Conservation (phyloP, 2,888 invertebrate genomes). For the Adineta ricciae region DNA sequence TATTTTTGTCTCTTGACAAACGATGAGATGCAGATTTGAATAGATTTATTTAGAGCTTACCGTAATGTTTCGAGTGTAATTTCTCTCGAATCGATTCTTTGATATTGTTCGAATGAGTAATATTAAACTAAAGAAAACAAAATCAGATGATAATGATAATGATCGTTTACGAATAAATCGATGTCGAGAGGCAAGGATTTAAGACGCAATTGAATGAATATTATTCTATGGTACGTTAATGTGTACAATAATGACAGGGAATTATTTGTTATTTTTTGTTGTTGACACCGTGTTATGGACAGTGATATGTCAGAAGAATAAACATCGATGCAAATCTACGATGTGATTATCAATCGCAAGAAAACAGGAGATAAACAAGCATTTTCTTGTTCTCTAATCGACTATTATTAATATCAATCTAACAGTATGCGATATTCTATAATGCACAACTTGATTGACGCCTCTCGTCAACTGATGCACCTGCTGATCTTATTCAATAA, state of each 20-base stretch:
- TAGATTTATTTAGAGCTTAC: neutral
- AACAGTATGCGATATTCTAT: neutral
- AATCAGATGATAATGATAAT: neutral
- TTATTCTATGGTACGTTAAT: neutral
- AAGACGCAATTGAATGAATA: neutral
- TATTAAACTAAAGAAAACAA: neutral
- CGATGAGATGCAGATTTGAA: neutral
- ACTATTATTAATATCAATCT: neutral
- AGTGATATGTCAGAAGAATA: neutral
- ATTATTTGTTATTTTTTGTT: neutral
- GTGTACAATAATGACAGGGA: neutral
- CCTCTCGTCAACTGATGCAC: neutral
- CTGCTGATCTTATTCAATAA: neutral
- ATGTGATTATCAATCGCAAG: neutral
- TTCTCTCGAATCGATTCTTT: neutral
- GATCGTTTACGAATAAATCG: neutral
- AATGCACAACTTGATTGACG: neutral
- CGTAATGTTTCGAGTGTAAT: neutral
- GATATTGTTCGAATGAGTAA: neutral
- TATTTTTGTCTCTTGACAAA: neutral
- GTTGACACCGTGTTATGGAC: neutral
- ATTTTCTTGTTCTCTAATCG: neutral
- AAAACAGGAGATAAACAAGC: neutral
- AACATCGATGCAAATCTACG: neutral
- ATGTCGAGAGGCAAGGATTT: too few species aligned